Evolutionary conservation across 2,888 invertebrate genomes (phyloP), one percentile per base, ranked within the genome.

Genomic region (Bombylius major): DNA sequence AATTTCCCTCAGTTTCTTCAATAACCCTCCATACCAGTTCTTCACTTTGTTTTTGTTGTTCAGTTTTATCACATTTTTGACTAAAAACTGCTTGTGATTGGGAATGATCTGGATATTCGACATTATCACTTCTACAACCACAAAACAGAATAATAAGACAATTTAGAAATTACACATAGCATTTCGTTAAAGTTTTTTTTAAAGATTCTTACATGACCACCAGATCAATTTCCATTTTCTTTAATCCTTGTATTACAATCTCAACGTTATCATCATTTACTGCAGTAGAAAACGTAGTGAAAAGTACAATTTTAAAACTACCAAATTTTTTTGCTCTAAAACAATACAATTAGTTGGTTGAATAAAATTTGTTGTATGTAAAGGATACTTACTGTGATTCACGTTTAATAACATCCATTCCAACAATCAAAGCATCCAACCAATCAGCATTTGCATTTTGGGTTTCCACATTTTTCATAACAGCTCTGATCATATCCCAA

Each of bases 341-440:
- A 61, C 34, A 8, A 51, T 13, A 8, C 11, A 52, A 13, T n/a
- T n/a, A 50, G 39, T 51, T 23, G 3, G 11, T 8, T 51, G 7
- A 51, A 13, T 8, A 31, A 11, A 1, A 44, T 51, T 46, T 42
- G 42, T 50, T 49, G 14, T 39, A 45, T 33, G 33, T 14, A 64
- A 39, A 8, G 42, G 45, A 46, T 57, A 61, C 63, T 62, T 61
- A 68, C 67, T 62, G 71, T 64, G 61, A 55, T 32, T 69, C 67
- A 61, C 73, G 70, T 57, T 75, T 74, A 48, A 80, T 73, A 61
- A 78, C 72, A 50, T 78, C 75, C 55, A 79, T 74, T 5, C 82
- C 83, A 12, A 82, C 79, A 44, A 78, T 66, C 0, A 84, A 64
- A 3, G 79, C 77, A 71, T 85, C 82, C 60, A 86, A 70, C 83